These are phyloP conservation scores for Leptopilina syphax DNA, from an alignment of 2,888 invertebrate genomes.

Conservation along the genomic window DNA sequence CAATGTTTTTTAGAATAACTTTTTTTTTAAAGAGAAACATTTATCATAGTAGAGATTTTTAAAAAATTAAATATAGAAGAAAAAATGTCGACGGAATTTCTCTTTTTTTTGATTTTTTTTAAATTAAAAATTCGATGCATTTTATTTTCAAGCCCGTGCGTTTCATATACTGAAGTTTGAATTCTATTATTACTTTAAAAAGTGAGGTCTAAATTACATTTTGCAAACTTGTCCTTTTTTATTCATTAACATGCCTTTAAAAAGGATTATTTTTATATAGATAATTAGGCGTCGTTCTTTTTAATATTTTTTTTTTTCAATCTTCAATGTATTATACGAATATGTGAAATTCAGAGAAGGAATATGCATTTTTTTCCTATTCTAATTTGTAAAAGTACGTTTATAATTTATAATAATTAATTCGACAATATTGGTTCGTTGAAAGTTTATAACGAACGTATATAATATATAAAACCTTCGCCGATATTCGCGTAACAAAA, in stretches of 20 bases:
- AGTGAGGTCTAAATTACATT: slow-evolving; percentile 10
- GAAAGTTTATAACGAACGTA: not conserved
- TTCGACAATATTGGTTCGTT: slow-evolving; percentile 5
- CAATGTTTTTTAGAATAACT: not conserved
- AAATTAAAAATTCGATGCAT: slow-evolving; percentile 23
- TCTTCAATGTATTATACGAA: not conserved
- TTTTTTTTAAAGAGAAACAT: no score
- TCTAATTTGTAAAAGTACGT: slow-evolving; percentile 12
- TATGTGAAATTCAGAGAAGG: slow-evolving; percentile 10
- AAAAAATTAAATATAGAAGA: not conserved
- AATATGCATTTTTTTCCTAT: not conserved
- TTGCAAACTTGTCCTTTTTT: not conserved
- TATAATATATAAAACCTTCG: not conserved
- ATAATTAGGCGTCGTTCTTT: slow-evolving; percentile 4
- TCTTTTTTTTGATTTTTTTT: not conserved
- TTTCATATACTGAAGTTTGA: not conserved
- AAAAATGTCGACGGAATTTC: slow-evolving; percentile 7
- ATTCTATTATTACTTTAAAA: slow-evolving; percentile 10
- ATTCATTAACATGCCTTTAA: not conserved
- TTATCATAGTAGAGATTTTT: no score
- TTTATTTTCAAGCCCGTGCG: slow-evolving; percentile 8
- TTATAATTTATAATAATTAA: not conserved
- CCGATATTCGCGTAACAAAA: slow-evolving; percentile 20
- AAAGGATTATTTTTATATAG: not conserved
- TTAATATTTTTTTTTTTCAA: not conserved